Evolutionary conservation across 2,888 invertebrate genomes (phyloP).

Genomic region (Heliconius sara): DNA sequence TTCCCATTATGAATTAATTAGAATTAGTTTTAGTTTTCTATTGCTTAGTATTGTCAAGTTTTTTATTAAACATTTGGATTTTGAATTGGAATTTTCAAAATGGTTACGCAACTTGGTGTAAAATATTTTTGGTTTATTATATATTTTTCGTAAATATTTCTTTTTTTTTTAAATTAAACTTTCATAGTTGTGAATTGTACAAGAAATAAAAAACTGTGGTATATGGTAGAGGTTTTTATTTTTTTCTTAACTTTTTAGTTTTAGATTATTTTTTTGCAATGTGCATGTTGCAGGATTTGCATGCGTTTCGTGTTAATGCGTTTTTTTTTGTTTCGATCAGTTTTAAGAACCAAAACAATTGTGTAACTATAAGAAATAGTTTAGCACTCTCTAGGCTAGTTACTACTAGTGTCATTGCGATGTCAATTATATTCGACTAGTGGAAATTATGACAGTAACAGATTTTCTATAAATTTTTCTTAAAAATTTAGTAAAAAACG

Average conservation of each 20-base stretch:
- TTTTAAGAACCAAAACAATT: constrained; percentile 71
- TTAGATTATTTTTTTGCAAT: constrained; percentile 64
- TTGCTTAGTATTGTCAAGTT: constrained; percentile 65
- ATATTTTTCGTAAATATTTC: constrained; percentile 29
- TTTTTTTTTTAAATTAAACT: constrained; percentile 69
- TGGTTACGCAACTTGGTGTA: constrained; percentile 51
- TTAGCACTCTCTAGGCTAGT: constrained; percentile 81
- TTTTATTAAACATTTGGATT: constrained; percentile 9
- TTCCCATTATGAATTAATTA: constrained; percentile 72
- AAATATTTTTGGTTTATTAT: constrained; percentile 39
- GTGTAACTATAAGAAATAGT: constrained; percentile 75
- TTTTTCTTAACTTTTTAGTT: constrained; percentile 49
- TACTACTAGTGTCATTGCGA: constrained; percentile 80
- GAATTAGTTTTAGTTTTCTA: constrained; percentile 58
- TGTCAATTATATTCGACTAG: constrained; percentile 84
- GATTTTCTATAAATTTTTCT: constrained; percentile 68
- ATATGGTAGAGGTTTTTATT: constrained; percentile 71
- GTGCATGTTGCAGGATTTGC: constrained; percentile 76
- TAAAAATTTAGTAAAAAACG: constrained; percentile 45
- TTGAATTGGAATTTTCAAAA: constrained; percentile 55
- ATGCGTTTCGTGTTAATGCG: constrained; percentile 56
- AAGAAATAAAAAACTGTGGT: constrained; percentile 77
- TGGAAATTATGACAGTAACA: constrained; percentile 68
- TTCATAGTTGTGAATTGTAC: constrained; percentile 79
- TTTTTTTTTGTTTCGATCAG: constrained; percentile 23